Conservation (phyloP, 2,113 vertebrate genomes). For the Cyanoderma ruficeps region DNA sequence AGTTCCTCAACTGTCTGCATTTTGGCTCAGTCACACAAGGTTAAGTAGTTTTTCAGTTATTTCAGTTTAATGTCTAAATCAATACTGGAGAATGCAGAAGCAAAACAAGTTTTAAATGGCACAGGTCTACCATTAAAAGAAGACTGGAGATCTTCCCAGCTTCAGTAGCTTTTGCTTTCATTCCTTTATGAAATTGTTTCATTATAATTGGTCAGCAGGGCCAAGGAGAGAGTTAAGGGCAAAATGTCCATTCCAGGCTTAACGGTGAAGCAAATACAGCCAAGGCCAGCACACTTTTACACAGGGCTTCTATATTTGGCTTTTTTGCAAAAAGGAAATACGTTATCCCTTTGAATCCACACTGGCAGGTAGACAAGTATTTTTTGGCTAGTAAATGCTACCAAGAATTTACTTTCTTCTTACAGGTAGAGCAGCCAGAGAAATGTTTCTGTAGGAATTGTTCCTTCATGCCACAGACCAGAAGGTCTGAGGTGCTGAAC, state of each 20-base stretch:
- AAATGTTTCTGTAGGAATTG: background rate
- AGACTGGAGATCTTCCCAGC: background rate
- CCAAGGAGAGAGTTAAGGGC: background rate
- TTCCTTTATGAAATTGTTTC: background rate
- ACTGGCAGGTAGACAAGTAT: background rate
- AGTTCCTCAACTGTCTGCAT: background rate
- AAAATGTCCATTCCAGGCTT: background rate
- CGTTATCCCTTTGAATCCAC: background rate
- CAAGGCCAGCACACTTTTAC: background rate
- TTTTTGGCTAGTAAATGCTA: background rate
- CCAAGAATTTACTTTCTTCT: background rate
- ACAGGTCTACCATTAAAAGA: background rate
- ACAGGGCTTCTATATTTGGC: background rate
- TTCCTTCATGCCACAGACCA: background rate
- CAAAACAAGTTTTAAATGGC: background rate
- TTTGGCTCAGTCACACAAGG: background rate
- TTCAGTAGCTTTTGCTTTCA: background rate
- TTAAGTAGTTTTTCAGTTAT: background rate
- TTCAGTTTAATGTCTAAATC: background rate
- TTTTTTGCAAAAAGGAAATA: background rate
- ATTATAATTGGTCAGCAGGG: background rate
- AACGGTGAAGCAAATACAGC: fast-evolving
- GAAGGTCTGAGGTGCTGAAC: background rate
- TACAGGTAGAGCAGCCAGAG: background rate
- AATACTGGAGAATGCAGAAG: background rate